phyloP scores from a whole-genome alignment of 2,888 invertebrate genomes.

The Leptinotarsa juncta region DNA sequence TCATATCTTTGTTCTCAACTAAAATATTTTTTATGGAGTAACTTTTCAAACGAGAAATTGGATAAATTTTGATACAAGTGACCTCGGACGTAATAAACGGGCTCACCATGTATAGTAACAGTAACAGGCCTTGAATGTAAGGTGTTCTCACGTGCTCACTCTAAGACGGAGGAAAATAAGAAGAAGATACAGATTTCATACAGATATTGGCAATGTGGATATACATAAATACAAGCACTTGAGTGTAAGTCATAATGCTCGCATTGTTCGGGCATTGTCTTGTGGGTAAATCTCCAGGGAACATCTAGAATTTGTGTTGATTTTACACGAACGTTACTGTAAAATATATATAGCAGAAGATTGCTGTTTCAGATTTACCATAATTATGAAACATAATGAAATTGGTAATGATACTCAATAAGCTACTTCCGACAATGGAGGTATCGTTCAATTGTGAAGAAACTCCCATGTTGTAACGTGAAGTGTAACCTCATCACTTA shows the following conservation, averaged over 20 bases:
- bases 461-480: constrained; percentile 9
- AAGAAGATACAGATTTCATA: constrained; percentile 36
- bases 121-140: constrained; percentile 43
- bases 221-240: constrained; percentile 20
- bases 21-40: no score
- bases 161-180: constrained; percentile 30
- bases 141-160: constrained; percentile 41
- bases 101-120: constrained; percentile 37
- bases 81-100: not conserved
- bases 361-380: constrained; percentile 25
- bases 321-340: constrained; percentile 25
- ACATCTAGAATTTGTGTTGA: constrained; percentile 16
- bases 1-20: no score
- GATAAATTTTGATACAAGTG: no score
- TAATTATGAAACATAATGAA: constrained; percentile 28
- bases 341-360: constrained; percentile 24
- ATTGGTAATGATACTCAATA: constrained; percentile 25
- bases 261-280: constrained; percentile 14
- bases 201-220: constrained; percentile 37
- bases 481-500: not conserved
- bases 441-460: constrained; percentile 16
- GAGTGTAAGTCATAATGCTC: constrained; percentile 7
- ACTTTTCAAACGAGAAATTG: no score
- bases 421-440: constrained; percentile 24
- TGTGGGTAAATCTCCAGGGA: constrained; percentile 28